Conservation (phyloP, 2,113 vertebrate species). For the Origma solitaria region DNA sequence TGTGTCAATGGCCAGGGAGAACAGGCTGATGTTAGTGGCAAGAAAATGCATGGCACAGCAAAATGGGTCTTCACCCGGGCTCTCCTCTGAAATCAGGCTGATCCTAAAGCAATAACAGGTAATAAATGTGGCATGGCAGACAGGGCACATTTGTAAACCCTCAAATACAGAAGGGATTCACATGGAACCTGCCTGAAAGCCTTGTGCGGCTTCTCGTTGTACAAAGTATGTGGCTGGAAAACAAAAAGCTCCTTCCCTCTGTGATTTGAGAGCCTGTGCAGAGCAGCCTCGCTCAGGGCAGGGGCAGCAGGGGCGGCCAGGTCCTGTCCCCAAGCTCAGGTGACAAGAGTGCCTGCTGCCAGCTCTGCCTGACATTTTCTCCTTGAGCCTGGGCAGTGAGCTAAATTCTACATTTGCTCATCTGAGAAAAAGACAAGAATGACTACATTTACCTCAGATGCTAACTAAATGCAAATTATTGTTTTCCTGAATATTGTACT, state of each 20-base stretch:
- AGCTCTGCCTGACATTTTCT: accelerated
- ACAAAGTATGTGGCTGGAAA: not conserved
- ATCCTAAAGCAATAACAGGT: not conserved
- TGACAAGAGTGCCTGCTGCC: accelerated
- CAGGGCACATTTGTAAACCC: not conserved
- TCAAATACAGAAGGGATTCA: not conserved
- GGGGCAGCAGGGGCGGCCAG: not conserved
- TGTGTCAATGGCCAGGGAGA: not conserved
- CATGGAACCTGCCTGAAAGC: not conserved
- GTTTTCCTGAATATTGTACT: not conserved
- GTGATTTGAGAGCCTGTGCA: accelerated
- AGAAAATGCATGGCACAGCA: not conserved
- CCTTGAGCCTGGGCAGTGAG: not conserved
- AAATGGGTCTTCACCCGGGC: accelerated
- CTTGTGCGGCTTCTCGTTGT: not conserved
- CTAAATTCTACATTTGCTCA: not conserved
- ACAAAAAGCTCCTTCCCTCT: accelerated
- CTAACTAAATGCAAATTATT: not conserved
- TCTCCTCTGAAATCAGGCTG: not conserved
- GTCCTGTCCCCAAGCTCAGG: not conserved
- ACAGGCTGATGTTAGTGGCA: too few species aligned
- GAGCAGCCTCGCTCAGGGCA: accelerated
- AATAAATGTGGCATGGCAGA: not conserved
- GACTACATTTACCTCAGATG: not conserved
- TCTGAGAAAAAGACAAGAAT: not conserved